Conservation (phyloP, 2,113 vertebrate genomes). For the Atractosteus spatula region DNA sequence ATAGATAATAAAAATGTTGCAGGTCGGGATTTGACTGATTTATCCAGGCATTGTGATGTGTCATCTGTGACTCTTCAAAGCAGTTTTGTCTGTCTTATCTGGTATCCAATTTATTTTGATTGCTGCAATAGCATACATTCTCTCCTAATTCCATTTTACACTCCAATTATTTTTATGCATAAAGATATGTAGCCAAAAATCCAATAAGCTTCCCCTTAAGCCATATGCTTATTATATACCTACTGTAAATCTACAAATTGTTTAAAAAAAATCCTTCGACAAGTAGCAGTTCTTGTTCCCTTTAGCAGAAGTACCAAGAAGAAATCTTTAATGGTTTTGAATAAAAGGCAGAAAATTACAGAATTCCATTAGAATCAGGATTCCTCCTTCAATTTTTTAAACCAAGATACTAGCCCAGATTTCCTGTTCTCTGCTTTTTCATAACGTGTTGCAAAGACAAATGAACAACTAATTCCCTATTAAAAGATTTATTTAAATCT, state of each 20-base stretch:
- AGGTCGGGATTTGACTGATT: too few relatives aligned
- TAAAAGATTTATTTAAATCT: too few relatives aligned
- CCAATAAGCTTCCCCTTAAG: conserved; percentile 1
- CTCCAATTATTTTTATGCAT: conserved; percentile 13
- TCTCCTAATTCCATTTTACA: conserved; percentile 10
- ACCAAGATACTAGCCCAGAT: background rate
- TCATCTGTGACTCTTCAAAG: background rate
- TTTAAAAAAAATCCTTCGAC: background rate
- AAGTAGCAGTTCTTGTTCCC: background rate
- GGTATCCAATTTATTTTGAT: conserved; percentile 6
- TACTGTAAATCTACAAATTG: background rate
- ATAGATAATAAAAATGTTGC: too few relatives aligned
- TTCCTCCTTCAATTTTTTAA: too few relatives aligned
- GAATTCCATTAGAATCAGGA: background rate
- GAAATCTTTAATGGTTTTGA: background rate
- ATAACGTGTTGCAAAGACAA: too few relatives aligned
- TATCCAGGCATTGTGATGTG: too few relatives aligned
- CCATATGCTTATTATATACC: background rate
- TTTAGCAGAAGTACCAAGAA: background rate
- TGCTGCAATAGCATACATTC: conserved; percentile 5
- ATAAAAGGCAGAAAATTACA: background rate
- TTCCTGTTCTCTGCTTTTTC: too few relatives aligned
- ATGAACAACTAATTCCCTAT: too few relatives aligned
- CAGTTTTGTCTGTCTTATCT: background rate
- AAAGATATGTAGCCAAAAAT: background rate